Evolutionary conservation across 2,888 invertebrate species (phyloP), one percentile per base, ranked within the genome.

Genomic region (Pachymerium ferrugineum): DNA sequence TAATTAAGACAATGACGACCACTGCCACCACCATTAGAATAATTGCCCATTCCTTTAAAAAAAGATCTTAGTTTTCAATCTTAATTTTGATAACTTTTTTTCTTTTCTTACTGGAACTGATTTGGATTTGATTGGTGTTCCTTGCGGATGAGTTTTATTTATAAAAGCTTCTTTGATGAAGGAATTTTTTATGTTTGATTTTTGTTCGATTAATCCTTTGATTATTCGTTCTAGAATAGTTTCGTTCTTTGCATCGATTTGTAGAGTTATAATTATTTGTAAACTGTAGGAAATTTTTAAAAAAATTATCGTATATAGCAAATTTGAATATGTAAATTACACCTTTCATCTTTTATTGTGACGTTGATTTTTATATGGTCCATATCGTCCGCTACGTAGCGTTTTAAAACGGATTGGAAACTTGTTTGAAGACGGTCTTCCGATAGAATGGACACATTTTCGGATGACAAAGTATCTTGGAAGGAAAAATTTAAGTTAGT

Each of bases 31-130:
- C 33, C 12, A 70, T 33, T 8, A 70, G 22, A 10, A 70, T 33
- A 70, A 70, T 70, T 30, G 31, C 70, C 70, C 70, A 70, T 70
- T 70, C 70, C 70, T 70, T 8, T n/a, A 67, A 28, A 68, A 68
- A 10, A 29, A 68, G n/a, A 14, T 22, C 12, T 10, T 12, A 35
- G 12, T 12, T 35, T 35, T 12, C 12, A 31, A 29, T 25, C 22
- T 25, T 29, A 14, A 14, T 28, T 67, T 29, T 1, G 22, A 29
- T 19, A 22, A 2, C 1, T 22, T 29, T 29, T 22, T 8, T 47
- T 47, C 5, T n/a, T 54, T 16, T 3, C 19, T 54, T 19, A 54
- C 47, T 16, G 47, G 47, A 22, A 54, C 47, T 54, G 47, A 54
- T 54, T 54, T 54, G 10, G 47, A 54, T 54, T n/a, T n/a, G 3